Base-by-base conservation (phyloP, 2,113 vertebrate genomes). In the Gobio gobio region DNA sequence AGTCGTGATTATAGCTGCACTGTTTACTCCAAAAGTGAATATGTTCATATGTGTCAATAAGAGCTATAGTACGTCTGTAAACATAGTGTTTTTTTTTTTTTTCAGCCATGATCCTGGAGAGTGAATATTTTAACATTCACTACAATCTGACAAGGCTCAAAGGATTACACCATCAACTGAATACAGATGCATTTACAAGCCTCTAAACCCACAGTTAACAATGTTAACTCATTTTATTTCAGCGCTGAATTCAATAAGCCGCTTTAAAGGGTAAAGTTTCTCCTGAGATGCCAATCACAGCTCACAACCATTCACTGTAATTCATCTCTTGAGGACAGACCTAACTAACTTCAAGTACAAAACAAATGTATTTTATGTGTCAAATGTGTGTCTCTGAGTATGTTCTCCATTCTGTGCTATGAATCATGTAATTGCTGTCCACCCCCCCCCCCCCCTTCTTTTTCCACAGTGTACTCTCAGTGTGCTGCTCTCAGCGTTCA, bases 1-100 rank as follows among this genome's bases (percentile, higher is more conserved):
- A 56, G 18, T 43, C 56, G 59, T 78, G 88, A 90, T 88, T 83
- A 89, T 36, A 18, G 66, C 3, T 36, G 66, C 79, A 59, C 56
- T 77, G 51, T 78, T 82, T 78, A 61, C 33, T 43, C 22, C 33
- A 59, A 16, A 59, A 59, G 20, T n/a, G 29, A 59, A 43, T 56
- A 43, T 61, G 76, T 45, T 43, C 36, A 16, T 61, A 24, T 59
- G 26, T 24, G 56, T 78, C 56, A 74, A 47, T 24, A 47, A 24
- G 43, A 58, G 36, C 8, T 56, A 20, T 22, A 77, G 29, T 14
- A 77, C 20, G 29, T 77, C 33, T 58, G 18, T 9, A 77, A 77
- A 7, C 75, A 18, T 76, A 12, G 51, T n/a, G 47, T 0, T 1
- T 18, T 49, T 8, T 33, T 49, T 54, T 33, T 12, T 77, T 33